Evolutionary conservation across 2,797 vertebrate species (phyloP).

Genomic region (Chelidonichthys spinosus): DNA sequence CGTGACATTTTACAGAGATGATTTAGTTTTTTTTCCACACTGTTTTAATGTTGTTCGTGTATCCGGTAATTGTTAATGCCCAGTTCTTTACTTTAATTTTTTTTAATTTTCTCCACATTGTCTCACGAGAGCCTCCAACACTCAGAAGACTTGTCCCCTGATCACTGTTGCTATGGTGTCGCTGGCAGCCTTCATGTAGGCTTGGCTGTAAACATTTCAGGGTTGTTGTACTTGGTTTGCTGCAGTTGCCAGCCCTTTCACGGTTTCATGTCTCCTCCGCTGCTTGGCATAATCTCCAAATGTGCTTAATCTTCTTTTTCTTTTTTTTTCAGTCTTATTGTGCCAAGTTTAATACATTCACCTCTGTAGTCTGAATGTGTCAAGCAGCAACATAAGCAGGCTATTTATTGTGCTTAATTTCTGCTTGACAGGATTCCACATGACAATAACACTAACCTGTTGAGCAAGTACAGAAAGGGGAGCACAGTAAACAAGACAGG

Average conservation of each 20-base stretch:
- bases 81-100: no score
- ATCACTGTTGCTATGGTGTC: conserved; percentile 84
- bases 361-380: conserved; percentile 5
- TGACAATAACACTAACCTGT: conserved; percentile 76
- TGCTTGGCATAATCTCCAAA: conserved; percentile 57
- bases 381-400: background rate
- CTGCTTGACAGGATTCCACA: conserved; percentile 65
- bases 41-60: conserved; percentile 17
- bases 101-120: conserved; percentile 42
- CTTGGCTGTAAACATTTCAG: conserved; percentile 87
- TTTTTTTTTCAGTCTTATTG: conserved; percentile 4
- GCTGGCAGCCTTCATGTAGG: conserved; percentile 80
- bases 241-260: conserved; percentile 70
- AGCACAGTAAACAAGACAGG: conserved; percentile 73
- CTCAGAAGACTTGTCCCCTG: conserved; percentile 67
- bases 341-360: conserved; percentile 14
- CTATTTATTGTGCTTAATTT: conserved; percentile 53
- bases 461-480: conserved; percentile 65
- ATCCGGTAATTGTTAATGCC: conserved; percentile 12
- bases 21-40: conserved; percentile 5
- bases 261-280: conserved; percentile 43
- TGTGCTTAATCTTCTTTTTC: conserved; percentile 24
- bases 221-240: conserved; percentile 84
- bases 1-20: conserved; percentile 12
- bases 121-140: conserved; percentile 61